phyloP scores from a whole-genome alignment of 2,797 vertebrate genomes.

The Cossypha dichroa region DNA sequence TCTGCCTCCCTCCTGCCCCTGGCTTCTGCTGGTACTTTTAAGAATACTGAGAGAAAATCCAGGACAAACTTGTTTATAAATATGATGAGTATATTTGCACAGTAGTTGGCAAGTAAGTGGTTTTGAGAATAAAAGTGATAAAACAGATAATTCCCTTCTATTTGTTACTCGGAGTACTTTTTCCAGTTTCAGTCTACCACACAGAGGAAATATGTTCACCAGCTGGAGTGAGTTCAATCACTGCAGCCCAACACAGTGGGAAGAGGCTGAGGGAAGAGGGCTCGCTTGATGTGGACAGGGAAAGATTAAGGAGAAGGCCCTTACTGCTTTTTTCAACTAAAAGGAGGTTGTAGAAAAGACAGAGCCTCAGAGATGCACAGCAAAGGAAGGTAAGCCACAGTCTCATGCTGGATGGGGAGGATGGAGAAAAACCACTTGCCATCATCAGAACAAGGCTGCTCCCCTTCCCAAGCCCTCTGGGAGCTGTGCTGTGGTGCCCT shows the following conservation, averaged over 20 bases:
- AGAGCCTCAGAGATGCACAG: not conserved
- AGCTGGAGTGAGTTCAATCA: not conserved
- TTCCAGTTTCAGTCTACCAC: not conserved
- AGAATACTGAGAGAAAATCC: not conserved
- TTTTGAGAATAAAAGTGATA: not conserved
- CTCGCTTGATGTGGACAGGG: not conserved
- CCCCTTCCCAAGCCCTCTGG: fast-evolving
- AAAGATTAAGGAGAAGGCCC: not conserved
- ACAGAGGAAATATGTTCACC: not conserved
- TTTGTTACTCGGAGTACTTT: not conserved
- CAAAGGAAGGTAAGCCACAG: not conserved
- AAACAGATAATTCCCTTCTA: not conserved
- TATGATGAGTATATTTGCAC: not conserved
- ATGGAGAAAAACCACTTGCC: not conserved
- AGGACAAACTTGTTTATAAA: not conserved
- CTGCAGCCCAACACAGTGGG: not conserved
- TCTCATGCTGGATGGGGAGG: not conserved
- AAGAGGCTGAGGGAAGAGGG: not conserved
- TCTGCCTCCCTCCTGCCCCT: not conserved
- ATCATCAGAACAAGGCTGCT: fast-evolving
- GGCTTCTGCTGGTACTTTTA: not conserved
- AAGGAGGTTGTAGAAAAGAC: not conserved
- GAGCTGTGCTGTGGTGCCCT: not conserved
- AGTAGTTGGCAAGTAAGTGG: not conserved
- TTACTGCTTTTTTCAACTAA: not conserved